phyloP scores from a whole-genome alignment of 2,113 vertebrate species.

The Crypturellus undulatus region DNA sequence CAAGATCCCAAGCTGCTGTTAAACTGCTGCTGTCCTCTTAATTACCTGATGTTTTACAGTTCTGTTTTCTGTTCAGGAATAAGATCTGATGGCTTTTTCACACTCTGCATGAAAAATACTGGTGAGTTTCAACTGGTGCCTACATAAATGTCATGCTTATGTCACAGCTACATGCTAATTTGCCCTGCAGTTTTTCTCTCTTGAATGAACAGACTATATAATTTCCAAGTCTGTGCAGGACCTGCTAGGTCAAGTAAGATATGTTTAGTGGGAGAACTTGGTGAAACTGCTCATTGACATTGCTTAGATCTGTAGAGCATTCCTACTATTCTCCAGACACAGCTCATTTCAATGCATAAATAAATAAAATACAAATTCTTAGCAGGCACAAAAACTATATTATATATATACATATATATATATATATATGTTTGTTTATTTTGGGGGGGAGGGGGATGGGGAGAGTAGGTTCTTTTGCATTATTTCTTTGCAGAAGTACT shows the following conservation, averaged over 20 bases:
- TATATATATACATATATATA: too few species aligned
- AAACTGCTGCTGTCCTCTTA: background rate
- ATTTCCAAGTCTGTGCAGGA: background rate
- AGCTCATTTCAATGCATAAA: background rate
- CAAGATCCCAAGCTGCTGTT: background rate
- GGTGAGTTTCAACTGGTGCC: background rate
- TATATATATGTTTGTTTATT: too few species aligned
- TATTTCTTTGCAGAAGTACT: background rate
- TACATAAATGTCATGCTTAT: background rate
- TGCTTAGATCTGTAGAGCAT: background rate
- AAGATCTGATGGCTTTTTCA: background rate
- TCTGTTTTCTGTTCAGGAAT: background rate
- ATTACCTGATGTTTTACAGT: background rate
- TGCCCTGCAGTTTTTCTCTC: background rate
- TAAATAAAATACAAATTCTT: background rate
- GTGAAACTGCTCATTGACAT: background rate
- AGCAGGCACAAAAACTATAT: too few species aligned
- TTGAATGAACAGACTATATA: background rate
- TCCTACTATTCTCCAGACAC: accelerated
- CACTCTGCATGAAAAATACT: accelerated
- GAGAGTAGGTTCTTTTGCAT: too few species aligned
- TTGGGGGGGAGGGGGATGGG: too few species aligned
- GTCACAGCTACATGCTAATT: accelerated
- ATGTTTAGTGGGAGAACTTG: accelerated
- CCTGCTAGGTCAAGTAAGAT: accelerated